These are phyloP conservation scores for Pseudobourletiella spinata DNA, from an alignment of 1,140 invertebrate species.

Conservation along the genomic window DNA sequence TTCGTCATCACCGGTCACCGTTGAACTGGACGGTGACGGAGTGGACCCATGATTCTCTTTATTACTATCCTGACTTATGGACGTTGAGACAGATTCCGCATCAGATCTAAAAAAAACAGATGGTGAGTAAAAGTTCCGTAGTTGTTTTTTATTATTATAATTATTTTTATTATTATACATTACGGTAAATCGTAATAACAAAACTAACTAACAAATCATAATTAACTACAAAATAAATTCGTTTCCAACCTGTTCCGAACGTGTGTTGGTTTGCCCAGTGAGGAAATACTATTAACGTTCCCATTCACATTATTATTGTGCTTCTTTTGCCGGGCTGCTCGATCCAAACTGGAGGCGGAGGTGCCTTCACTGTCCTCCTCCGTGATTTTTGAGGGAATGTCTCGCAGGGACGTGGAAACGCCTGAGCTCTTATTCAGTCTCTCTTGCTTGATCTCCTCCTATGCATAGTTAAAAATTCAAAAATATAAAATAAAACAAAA, in stretches of 20 bases:
- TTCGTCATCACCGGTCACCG: slow-evolving; percentile 46
- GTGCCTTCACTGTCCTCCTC: slow-evolving; percentile 11
- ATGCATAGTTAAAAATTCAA: background rate
- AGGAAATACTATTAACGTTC: background rate
- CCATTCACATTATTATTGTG: slow-evolving; percentile 17
- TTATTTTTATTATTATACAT: too few relatives aligned
- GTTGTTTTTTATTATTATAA: too few relatives aligned
- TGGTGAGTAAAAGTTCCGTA: background rate
- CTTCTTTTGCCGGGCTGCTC: slow-evolving; percentile 24
- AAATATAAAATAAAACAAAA: background rate
- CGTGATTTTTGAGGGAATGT: slow-evolving; percentile 28
- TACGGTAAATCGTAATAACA: background rate
- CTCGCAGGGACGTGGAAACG: slow-evolving; percentile 27
- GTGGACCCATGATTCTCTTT: slow-evolving; percentile 48
- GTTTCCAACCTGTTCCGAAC: slow-evolving; percentile 25
- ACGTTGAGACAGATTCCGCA: slow-evolving; percentile 69
- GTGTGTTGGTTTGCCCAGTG: slow-evolving; percentile 17
- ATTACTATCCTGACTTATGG: slow-evolving; percentile 65
- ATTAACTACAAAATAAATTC: too few relatives aligned
- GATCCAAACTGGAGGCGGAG: slow-evolving; percentile 28
- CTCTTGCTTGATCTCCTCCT: slow-evolving; percentile 19
- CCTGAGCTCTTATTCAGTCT: slow-evolving; percentile 14
- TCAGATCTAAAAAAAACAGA: slow-evolving; percentile 48
- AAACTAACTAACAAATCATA: too few relatives aligned
- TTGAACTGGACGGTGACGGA: slow-evolving; percentile 39